Conservation (phyloP, 1,140 invertebrate genomes). For the Lithobius niger region DNA sequence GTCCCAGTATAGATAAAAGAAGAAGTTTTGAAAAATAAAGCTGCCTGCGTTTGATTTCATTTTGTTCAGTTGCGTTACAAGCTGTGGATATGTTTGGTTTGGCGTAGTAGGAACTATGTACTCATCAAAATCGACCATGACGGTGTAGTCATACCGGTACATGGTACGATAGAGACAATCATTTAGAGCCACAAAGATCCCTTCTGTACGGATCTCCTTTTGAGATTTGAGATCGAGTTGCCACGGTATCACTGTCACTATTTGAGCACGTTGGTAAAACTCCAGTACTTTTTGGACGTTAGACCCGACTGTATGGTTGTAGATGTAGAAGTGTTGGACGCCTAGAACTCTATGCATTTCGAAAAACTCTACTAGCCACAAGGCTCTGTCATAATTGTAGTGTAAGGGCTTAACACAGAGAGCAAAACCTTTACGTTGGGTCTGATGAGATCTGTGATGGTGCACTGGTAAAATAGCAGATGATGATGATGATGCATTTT, state of each 20-base stretch:
- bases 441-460: no score
- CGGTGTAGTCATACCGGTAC: constrained; percentile 10
- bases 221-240: constrained; percentile 68
- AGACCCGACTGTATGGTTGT: constrained; percentile 72
- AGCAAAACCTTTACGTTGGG: no score
- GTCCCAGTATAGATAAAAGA: constrained; percentile 75
- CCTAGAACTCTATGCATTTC: constrained; percentile 33
- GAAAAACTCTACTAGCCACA: not conserved
- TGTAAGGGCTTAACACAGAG: constrained; percentile 5
- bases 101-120: constrained; percentile 16
- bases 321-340: constrained; percentile 77
- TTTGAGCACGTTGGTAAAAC: constrained; percentile 53
- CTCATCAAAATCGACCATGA: constrained; percentile 16
- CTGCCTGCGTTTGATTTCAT: constrained; percentile 28
- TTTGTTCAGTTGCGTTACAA: constrained; percentile 10
- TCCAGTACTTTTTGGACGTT: constrained; percentile 53
- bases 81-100: constrained; percentile 6
- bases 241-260: constrained; percentile 74
- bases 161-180: constrained; percentile 17
- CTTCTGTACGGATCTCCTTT: constrained; percentile 11
- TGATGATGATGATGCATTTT: no score
- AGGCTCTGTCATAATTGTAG: constrained; percentile 1
- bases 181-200: constrained; percentile 11
- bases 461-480: no score
- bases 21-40: constrained; percentile 70